Percentiles rank a stretch among this genome's conserved stretches.
phyloP scores from a whole-genome alignment of 2,113 vertebrate genomes.

The Esox niger region DNA sequence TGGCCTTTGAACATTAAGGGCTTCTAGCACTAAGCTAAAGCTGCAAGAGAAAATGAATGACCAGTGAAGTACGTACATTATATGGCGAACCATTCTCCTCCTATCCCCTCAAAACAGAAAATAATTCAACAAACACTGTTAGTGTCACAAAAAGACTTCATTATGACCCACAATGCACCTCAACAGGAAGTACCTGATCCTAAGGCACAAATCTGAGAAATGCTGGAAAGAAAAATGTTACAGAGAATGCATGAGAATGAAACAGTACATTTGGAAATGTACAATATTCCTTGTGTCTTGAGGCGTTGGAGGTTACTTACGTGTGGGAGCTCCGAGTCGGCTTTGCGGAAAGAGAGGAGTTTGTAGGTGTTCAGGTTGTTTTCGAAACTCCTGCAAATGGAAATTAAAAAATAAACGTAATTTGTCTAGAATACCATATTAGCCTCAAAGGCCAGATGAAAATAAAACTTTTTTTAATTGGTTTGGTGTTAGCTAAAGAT shows the following conservation, averaged over 20 bases:
- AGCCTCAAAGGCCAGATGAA: background rate
- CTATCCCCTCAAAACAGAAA: conserved; percentile 38
- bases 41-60: background rate
- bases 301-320: conserved; percentile 45
- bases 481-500: too few species aligned
- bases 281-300: background rate
- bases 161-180: conserved; percentile 43
- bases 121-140: conserved; percentile 43
- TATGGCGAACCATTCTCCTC: conserved; percentile 28
- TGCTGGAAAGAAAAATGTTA: conserved; percentile 43
- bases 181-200: conserved; percentile 46
- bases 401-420: background rate
- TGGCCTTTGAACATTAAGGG: background rate
- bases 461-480: too few species aligned
- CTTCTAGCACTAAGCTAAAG: too few species aligned
- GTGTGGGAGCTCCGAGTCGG: conserved; percentile 74
- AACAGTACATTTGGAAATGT: background rate
- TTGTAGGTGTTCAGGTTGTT: conserved; percentile 93
- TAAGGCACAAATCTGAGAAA: conserved; percentile 47
- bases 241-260: background rate
- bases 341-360: conserved; percentile 82
- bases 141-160: conserved; percentile 51
- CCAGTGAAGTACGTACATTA: conserved; percentile 36
- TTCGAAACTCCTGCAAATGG: conserved; percentile 81
- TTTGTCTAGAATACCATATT: background rate